Conservation (phyloP, 30 jellyfish, hydroid and myxozoan genomes). For the Aurelia aurita region DNA sequence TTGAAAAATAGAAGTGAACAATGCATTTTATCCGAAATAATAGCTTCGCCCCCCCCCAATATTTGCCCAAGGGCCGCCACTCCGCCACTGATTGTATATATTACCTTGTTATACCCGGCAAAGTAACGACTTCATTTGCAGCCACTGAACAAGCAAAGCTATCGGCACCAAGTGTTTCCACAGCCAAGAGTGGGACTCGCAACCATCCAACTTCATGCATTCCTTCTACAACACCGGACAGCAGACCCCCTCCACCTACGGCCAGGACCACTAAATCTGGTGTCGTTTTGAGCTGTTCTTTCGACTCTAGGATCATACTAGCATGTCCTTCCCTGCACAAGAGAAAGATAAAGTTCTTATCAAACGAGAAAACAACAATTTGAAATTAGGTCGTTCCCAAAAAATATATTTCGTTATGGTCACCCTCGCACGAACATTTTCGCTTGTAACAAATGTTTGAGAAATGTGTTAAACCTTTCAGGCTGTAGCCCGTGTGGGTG, state of each 20-base stretch:
- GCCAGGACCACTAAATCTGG: slow-evolving; percentile 87
- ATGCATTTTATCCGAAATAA: too few species aligned
- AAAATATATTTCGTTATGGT: too few species aligned
- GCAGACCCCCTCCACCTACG: slow-evolving; percentile 98
- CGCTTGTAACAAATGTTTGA: too few species aligned
- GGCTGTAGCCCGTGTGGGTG: too few species aligned
- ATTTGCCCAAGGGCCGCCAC: too few species aligned
- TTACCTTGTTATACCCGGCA: slow-evolving; percentile 86
- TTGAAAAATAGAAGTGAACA: too few species aligned
- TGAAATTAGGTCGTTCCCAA: too few species aligned
- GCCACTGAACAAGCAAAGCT: slow-evolving; percentile 79
- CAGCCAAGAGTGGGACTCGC: slow-evolving; percentile 83
- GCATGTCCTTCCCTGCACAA: slow-evolving; percentile 87
- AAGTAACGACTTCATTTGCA: slow-evolving; percentile 60
- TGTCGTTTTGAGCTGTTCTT: slow-evolving; percentile 51
- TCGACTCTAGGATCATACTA: slow-evolving; percentile 71
- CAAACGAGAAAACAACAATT: too few species aligned
- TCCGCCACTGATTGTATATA: too few species aligned
- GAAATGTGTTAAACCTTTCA: too few species aligned
- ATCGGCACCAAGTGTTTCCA: slow-evolving; percentile 95
- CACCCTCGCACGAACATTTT: too few species aligned
- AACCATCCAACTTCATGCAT: slow-evolving; percentile 93
- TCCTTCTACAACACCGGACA: slow-evolving; percentile 93
- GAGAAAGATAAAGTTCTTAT: not conserved
- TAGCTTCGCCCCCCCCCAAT: too few species aligned